phyloP scores from a whole-genome alignment of 2,113 vertebrate species.

The Neoarius graeffei region DNA sequence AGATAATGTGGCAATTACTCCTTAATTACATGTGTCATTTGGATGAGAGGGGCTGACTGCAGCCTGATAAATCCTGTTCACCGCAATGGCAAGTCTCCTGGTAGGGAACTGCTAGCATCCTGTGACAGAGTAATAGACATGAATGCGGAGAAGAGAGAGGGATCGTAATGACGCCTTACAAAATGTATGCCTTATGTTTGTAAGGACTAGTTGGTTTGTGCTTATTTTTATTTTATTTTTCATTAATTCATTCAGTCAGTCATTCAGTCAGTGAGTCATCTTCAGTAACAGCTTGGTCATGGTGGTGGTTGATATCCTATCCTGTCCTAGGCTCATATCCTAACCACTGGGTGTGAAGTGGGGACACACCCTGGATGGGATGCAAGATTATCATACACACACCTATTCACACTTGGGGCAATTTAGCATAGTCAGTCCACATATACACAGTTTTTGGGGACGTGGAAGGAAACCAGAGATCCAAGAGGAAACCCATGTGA shows the following conservation, averaged over 20 bases:
- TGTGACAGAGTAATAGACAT: constrained; percentile 55
- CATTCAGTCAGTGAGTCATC: neutral
- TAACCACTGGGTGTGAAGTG: neutral
- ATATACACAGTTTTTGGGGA: neutral
- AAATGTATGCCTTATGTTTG: constrained; percentile 7
- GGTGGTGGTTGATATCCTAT: neutral
- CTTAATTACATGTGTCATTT: constrained; percentile 80
- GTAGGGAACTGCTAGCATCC: constrained; percentile 58
- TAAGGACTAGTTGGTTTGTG: neutral
- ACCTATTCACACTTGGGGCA: neutral
- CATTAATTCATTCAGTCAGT: neutral
- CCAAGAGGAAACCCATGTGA: neutral
- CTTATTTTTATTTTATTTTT: neutral
- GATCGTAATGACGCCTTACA: constrained; percentile 14
- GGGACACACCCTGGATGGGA: neutral
- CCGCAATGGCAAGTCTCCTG: constrained; percentile 68
- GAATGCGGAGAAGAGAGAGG: constrained; percentile 35
- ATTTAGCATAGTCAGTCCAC: neutral
- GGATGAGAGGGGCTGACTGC: constrained; percentile 73
- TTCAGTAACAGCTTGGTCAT: neutral
- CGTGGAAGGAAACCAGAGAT: neutral
- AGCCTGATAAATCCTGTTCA: constrained; percentile 79
- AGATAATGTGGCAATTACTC: constrained; percentile 81
- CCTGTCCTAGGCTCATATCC: neutral
- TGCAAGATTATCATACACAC: neutral